phyloP scores from a whole-genome alignment of 2,113 vertebrate species.

The Lichenostomus cassidix region DNA sequence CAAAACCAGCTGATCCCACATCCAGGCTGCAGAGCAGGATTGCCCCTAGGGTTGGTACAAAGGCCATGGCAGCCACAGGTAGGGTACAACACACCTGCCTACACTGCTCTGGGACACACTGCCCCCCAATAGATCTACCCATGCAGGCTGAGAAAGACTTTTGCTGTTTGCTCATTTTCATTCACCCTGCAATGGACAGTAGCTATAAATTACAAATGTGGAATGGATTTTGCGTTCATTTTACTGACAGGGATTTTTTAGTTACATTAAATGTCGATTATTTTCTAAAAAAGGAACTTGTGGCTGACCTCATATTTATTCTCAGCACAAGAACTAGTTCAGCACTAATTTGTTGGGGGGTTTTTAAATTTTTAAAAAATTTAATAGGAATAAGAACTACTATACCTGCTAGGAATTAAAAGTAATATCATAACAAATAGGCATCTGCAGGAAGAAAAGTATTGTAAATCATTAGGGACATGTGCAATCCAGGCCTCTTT shows the following conservation, averaged over 20 bases:
- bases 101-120: fast-evolving
- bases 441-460: background rate
- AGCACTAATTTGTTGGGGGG: background rate
- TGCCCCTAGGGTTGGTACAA: background rate
- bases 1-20: fast-evolving
- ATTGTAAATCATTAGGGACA: slow-evolving; percentile 10
- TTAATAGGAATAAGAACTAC: background rate
- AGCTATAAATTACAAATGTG: background rate
- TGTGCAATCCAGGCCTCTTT: slow-evolving; percentile 30
- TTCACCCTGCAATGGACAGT: background rate
- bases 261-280: background rate
- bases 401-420: slow-evolving; percentile 11
- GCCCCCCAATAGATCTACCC: fast-evolving
- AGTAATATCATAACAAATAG: background rate
- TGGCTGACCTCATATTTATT: background rate
- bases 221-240: background rate
- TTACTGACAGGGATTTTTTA: background rate
- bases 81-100: background rate
- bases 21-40: background rate
- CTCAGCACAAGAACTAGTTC: background rate
- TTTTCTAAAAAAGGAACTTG: background rate
- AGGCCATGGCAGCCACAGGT: background rate
- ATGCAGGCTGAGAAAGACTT: background rate
- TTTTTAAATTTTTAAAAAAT: too few species aligned
- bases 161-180: background rate